Percentiles rank a stretch among this genome's conserved stretches.
Evolutionary conservation across 2,797 vertebrate genomes (phyloP).

Genomic region (Scleropages formosus): DNA sequence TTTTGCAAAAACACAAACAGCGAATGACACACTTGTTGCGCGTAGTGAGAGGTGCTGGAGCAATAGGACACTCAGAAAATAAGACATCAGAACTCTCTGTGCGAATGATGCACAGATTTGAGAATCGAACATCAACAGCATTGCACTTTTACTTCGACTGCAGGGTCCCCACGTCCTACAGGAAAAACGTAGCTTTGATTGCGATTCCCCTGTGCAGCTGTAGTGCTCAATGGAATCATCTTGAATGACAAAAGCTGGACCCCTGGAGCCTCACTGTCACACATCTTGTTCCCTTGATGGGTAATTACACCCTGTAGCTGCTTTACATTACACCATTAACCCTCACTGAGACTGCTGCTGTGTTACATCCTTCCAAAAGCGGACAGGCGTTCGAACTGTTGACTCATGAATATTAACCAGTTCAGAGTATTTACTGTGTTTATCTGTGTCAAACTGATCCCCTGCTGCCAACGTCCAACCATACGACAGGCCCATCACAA

Average conservation of each 20-base stretch:
- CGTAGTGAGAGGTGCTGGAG: too few relatives aligned
- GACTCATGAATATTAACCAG: conserved; percentile 16
- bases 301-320: conserved; percentile 18
- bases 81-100: too few relatives aligned
- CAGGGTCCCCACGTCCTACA: background rate
- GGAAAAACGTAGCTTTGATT: background rate
- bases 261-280: background rate
- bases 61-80: too few relatives aligned
- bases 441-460: background rate
- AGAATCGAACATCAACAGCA: too few relatives aligned
- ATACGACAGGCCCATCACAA: background rate
- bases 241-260: background rate
- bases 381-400: background rate
- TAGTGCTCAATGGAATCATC: background rate
- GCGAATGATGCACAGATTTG: too few relatives aligned
- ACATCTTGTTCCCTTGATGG: background rate
- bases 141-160: too few relatives aligned
- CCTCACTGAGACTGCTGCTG: background rate
- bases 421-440: conserved; percentile 10
- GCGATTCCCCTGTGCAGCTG: background rate
- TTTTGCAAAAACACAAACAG: too few relatives aligned
- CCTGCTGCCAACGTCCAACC: background rate
- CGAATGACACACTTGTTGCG: too few relatives aligned
- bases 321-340: conserved; percentile 3
- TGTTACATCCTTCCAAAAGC: background rate